A percentile compares a stretch with the other conserved stretches of the same genome.
These are phyloP conservation scores for Sebastolobus alascanus DNA, from an alignment of 2,797 vertebrate species.

Conservation along the genomic window DNA sequence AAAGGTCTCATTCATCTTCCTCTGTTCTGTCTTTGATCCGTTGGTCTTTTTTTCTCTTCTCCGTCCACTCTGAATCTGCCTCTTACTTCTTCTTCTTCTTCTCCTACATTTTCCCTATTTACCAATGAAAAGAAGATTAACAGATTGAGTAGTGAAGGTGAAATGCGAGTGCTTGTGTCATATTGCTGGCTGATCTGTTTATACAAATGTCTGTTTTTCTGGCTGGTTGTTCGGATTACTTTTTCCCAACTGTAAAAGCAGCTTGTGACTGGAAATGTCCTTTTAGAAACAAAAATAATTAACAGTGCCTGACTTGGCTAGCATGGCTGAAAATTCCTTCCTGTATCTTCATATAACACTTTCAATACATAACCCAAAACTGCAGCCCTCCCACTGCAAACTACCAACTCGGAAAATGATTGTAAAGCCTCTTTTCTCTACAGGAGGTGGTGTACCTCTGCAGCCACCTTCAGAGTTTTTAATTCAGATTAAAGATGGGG, in stretches of 20 bases:
- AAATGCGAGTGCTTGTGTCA: background rate
- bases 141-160: background rate
- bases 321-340: background rate
- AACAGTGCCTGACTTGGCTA: background rate
- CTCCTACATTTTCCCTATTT: background rate
- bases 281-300: background rate
- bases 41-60: slow-evolving; percentile 26
- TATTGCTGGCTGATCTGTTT: background rate
- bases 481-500: background rate
- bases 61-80: slow-evolving; percentile 16
- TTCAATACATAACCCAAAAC: too few species aligned
- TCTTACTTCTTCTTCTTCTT: slow-evolving; percentile 5
- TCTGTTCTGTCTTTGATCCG: slow-evolving; percentile 47
- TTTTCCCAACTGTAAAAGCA: background rate
- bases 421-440: background rate
- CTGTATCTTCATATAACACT: background rate
- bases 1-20: slow-evolving; percentile 67
- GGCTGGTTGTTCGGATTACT: background rate
- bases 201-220: background rate
- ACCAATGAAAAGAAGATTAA: fast-evolving
- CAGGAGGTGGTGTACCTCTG: background rate
- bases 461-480: background rate
- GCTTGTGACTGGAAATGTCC: background rate
- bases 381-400: too few species aligned
- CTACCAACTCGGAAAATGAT: too few species aligned